These are phyloP conservation scores for Neodon shergylaensis DNA, from an alignment of 2,113 vertebrate species.

Conservation along the genomic window DNA sequence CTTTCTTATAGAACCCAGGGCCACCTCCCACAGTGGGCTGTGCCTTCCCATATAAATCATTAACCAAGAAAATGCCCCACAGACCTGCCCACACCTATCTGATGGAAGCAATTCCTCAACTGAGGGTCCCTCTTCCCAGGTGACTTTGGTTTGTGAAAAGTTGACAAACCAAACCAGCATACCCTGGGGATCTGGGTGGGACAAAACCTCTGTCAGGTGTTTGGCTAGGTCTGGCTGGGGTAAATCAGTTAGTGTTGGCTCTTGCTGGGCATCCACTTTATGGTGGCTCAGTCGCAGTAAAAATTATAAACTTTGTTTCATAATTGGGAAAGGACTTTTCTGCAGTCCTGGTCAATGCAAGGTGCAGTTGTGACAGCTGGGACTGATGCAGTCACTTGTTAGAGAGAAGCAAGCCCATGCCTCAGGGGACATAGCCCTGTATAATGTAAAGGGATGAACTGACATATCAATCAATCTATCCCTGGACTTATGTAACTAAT, in stretches of 20 bases:
- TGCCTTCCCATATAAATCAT: not conserved
- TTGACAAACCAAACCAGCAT: not conserved
- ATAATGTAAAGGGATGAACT: not conserved
- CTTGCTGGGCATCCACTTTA: no score
- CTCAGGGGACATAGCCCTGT: rapidly evolving
- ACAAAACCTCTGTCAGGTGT: not conserved
- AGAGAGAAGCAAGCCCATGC: not conserved
- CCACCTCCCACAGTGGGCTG: no score
- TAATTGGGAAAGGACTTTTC: not conserved
- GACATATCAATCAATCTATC: not conserved
- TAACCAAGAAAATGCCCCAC: not conserved
- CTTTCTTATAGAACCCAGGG: not conserved
- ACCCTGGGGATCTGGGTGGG: not conserved
- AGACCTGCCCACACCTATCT: not conserved
- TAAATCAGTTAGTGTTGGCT: not conserved
- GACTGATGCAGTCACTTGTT: not conserved
- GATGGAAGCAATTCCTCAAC: not conserved
- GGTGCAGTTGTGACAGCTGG: not conserved
- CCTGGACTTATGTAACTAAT: not conserved
- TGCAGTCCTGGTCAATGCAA: not conserved
- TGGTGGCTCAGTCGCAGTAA: not conserved
- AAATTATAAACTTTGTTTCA: not conserved
- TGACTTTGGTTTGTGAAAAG: not conserved
- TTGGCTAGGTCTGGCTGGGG: not conserved
- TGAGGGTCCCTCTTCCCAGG: not conserved